phyloP scores from a whole-genome alignment of 2,797 vertebrate genomes.

The Falco naumanni region DNA sequence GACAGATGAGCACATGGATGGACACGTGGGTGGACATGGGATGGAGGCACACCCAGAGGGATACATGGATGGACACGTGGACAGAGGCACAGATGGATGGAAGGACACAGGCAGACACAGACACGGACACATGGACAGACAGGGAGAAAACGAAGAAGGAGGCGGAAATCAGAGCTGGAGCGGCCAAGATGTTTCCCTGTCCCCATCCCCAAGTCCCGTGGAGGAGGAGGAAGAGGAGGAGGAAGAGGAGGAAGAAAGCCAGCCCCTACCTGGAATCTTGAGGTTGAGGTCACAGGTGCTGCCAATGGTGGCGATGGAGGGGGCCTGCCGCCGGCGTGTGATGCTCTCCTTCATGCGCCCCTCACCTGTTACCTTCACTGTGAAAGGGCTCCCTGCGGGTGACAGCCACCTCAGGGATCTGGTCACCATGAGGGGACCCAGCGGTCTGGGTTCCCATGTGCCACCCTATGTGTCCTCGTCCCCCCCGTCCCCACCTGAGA shows the following conservation, averaged over 20 bases:
- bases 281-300: constrained; percentile 97
- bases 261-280: constrained; percentile 89
- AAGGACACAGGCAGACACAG: not conserved
- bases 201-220: not conserved
- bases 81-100: not conserved
- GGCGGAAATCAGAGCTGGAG: not conserved
- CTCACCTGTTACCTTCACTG: constrained; percentile 94
- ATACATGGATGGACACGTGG: accelerated
- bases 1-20: not conserved
- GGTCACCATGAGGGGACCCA: not conserved
- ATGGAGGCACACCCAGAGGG: not conserved
- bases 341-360: constrained; percentile 97
- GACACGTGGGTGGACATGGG: accelerated
- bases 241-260: not conserved
- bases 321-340: constrained; percentile 90
- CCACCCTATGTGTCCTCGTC: accelerated
- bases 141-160: constrained; percentile 4
- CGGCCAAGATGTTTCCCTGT: not conserved
- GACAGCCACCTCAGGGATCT: not conserved
- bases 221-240: not conserved
- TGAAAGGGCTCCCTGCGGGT: constrained; percentile 91
- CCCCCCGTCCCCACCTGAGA: constrained; percentile 82
- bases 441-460: not conserved
- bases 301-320: constrained; percentile 90
- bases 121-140: not conserved